phyloP scores from a whole-genome alignment of 2,888 invertebrate genomes.

The Eurois occulta region DNA sequence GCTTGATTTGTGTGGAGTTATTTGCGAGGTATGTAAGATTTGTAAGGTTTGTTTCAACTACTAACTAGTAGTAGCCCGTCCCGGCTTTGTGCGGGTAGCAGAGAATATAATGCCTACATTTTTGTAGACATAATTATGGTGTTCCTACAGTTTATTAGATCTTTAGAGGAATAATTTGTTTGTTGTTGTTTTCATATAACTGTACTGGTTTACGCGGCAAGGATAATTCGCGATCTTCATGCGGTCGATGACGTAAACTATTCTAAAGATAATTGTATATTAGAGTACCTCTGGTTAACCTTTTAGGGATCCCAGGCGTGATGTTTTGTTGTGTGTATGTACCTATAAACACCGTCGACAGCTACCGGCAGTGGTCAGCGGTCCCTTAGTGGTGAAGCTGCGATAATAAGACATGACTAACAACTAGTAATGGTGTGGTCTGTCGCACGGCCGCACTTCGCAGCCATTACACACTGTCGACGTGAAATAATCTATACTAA shows the following conservation, averaged over 20 bases:
- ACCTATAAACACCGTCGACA: not conserved
- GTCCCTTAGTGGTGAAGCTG: constrained; percentile 13
- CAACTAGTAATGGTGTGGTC: constrained; percentile 24
- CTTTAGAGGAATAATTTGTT: not conserved
- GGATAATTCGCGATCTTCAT: not conserved
- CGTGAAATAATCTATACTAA: not conserved
- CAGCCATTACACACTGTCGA: constrained; percentile 15
- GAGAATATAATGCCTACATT: no score
- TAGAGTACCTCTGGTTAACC: not conserved
- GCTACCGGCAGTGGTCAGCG: constrained; percentile 35
- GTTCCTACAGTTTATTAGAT: not conserved
- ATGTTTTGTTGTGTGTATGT: not conserved
- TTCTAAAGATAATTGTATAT: no score
- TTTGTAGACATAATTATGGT: no score
- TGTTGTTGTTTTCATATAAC: not conserved
- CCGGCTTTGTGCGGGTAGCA: not conserved
- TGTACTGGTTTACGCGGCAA: not conserved
- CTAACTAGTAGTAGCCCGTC: not conserved
- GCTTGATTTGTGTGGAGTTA: constrained; percentile 39
- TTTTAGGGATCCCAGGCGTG: not conserved
- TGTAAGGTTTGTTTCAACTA: not conserved
- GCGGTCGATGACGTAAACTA: not conserved
- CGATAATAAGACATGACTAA: constrained; percentile 21
- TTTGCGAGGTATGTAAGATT: constrained; percentile 15
- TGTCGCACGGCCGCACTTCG: not conserved